Percentiles rank a stretch among this genome's conserved stretches.
Conservation (phyloP, 2,113 vertebrate genomes). For the Rana temporaria region DNA sequence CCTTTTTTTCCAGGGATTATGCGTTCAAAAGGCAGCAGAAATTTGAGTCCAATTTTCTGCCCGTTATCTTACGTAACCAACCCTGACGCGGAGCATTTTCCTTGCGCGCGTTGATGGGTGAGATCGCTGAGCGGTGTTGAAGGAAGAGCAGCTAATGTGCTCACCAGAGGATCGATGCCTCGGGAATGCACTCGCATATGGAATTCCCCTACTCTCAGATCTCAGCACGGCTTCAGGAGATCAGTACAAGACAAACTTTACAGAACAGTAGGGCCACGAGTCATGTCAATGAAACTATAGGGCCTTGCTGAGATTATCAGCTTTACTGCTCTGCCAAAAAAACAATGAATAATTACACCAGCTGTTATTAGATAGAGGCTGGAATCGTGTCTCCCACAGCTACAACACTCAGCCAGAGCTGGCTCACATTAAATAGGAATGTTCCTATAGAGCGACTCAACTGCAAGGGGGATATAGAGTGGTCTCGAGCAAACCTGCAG, state of each 20-base stretch:
- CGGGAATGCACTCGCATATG: constrained; percentile 29
- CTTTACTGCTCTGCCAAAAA: constrained; percentile 37
- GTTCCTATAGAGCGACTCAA: not conserved
- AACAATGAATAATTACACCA: constrained; percentile 32
- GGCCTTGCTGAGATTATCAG: constrained; percentile 47
- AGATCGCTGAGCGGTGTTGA: not conserved
- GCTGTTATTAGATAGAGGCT: constrained; percentile 22
- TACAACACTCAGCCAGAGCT: not conserved
- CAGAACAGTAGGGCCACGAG: constrained; percentile 45
- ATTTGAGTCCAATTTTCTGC: too few relatives aligned
- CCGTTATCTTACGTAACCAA: too few relatives aligned
- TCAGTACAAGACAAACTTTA: constrained; percentile 22
- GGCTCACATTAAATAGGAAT: not conserved
- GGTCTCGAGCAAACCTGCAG: too few relatives aligned
- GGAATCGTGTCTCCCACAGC: not conserved
- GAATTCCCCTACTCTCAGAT: constrained; percentile 21
- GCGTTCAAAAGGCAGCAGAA: too few relatives aligned
- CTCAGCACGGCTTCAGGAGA: constrained; percentile 40
- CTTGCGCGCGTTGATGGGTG: not conserved
- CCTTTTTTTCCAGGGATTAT: too few relatives aligned
- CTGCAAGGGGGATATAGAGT: not conserved
- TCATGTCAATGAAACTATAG: constrained; percentile 11
- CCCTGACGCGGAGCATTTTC: too few relatives aligned
- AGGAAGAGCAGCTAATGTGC: not conserved
- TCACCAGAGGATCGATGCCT: not conserved